Percentiles rank a stretch among this genome's conserved stretches.
Evolutionary conservation across 2,113 vertebrate genomes (phyloP).

Genomic region (Phaethon lepturus): DNA sequence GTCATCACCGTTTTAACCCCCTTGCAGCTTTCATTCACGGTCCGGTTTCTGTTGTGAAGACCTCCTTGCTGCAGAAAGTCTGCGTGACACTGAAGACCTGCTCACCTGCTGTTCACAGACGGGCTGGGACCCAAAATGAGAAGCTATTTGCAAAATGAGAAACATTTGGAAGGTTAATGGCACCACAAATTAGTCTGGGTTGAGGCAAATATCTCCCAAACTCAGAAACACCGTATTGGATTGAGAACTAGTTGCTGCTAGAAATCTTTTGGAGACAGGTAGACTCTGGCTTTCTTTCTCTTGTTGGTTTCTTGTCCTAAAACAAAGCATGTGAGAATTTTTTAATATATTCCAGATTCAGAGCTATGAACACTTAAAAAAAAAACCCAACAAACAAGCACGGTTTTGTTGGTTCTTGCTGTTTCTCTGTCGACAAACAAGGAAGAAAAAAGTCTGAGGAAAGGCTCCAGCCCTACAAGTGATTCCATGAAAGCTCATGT

Average conservation of each 20-base stretch:
- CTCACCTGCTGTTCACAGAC: background rate
- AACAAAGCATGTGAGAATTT: background rate
- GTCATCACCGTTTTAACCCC: background rate
- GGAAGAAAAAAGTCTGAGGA: background rate
- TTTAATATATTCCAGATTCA: background rate
- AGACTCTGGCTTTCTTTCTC: background rate
- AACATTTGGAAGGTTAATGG: background rate
- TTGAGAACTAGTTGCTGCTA: background rate
- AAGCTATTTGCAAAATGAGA: background rate
- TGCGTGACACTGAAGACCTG: background rate
- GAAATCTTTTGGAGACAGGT: background rate
- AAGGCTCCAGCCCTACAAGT: background rate
- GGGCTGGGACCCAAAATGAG: background rate
- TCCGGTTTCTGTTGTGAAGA: background rate
- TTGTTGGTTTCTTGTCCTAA: background rate
- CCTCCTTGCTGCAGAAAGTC: background rate
- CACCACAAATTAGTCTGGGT: background rate
- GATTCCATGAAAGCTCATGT: background rate
- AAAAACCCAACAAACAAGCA: background rate
- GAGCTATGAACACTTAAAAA: background rate
- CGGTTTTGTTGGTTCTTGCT: background rate
- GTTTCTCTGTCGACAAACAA: background rate
- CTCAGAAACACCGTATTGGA: background rate
- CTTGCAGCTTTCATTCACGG: background rate
- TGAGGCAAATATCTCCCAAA: constrained; percentile 27